These are phyloP conservation scores for Microcaecilia unicolor DNA, from an alignment of 2,797 vertebrate species.

Conservation along the genomic window DNA sequence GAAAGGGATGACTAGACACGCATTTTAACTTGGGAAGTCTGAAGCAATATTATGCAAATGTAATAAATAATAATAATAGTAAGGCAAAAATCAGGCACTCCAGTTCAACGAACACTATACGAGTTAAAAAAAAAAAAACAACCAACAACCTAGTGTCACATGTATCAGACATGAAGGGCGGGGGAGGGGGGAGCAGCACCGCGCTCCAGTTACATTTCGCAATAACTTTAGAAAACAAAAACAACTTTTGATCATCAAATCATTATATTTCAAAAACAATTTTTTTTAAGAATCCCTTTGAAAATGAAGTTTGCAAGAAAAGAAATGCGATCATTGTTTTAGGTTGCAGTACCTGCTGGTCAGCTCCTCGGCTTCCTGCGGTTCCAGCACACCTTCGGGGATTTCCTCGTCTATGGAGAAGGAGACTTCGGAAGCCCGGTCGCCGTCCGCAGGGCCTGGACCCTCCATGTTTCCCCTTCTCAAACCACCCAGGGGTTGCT, in stretches of 20 bases:
- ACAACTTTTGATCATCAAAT: constrained; percentile 5
- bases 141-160: too few species aligned
- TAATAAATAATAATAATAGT: too few species aligned
- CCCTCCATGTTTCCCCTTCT: constrained; percentile 49
- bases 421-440: constrained; percentile 48
- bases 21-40: too few species aligned
- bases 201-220: constrained; percentile 33
- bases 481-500: constrained; percentile 45
- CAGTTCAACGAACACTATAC: too few species aligned
- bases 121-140: too few species aligned
- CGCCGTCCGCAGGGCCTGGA: constrained; percentile 44
- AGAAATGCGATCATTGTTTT: constrained; percentile 6
- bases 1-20: too few species aligned
- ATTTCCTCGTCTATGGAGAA: constrained; percentile 44
- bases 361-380: constrained; percentile 67
- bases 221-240: constrained; percentile 36
- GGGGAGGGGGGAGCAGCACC: constrained; percentile 16
- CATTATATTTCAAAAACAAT: too few species aligned
- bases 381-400: constrained; percentile 44
- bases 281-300: too few species aligned
- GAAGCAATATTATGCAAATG: too few species aligned
- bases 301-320: neutral
- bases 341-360: constrained; percentile 58
- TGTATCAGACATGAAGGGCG: too few species aligned
- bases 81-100: too few species aligned